These are phyloP conservation scores for Cyrtodaria siliqua DNA, from an alignment of 2,888 invertebrate species.

Conservation along the genomic window DNA sequence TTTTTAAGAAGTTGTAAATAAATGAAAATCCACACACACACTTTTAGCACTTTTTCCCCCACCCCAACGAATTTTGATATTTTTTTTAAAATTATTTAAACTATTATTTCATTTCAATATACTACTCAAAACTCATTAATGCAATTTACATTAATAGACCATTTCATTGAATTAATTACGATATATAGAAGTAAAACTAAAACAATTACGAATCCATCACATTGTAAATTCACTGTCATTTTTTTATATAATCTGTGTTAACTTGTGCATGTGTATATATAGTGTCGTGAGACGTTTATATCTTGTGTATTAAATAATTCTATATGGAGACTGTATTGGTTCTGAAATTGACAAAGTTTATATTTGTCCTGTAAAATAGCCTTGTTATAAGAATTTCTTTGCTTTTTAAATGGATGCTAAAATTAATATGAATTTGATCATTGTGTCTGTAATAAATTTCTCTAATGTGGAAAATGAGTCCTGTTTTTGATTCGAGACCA, in stretches of 20 bases:
- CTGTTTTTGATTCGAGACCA: background rate
- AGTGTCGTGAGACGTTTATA: conserved; percentile 1
- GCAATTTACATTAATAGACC: no score
- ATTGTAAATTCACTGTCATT: conserved; percentile 23
- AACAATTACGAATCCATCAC: background rate
- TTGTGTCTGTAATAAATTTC: conserved; percentile 65
- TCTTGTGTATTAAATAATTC: conserved; percentile 12
- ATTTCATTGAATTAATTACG: no score
- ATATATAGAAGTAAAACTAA: no score
- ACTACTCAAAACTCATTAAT: no score
- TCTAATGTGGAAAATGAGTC: conserved; percentile 45
- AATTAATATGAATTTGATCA: conserved; percentile 60
- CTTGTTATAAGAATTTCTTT: conserved; percentile 35
- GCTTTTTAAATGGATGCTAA: conserved; percentile 61
- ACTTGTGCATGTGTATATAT: conserved; percentile 17
- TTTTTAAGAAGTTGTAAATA: no score
- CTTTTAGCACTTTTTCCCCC: no score
- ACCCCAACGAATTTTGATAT: background rate
- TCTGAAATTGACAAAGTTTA: conserved; percentile 25
- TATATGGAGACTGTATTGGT: conserved; percentile 6
- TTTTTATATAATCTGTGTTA: conserved; percentile 2
- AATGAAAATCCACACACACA: no score
- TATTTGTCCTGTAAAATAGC: conserved; percentile 42
- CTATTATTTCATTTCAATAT: no score
- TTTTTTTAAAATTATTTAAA: background rate